Percentiles rank a stretch among this genome's conserved stretches.
Conservation (phyloP, 2,113 vertebrate genomes). For the Electrona antarctica region DNA sequence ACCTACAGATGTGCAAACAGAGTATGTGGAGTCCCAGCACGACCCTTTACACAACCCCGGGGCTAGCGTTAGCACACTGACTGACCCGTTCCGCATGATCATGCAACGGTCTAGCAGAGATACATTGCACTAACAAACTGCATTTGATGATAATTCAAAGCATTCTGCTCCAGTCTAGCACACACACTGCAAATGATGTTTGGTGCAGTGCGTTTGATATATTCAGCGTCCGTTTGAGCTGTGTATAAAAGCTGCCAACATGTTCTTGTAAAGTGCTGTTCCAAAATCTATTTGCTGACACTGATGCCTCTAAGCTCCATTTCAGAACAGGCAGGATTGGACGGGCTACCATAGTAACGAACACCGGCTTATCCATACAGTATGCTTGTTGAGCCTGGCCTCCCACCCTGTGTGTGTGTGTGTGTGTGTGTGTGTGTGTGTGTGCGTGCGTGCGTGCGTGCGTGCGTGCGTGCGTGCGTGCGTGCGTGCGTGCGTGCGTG, state of each 20-base stretch:
- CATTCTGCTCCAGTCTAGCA: neutral
- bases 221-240: slow-evolving; percentile 7
- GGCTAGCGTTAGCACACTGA: slow-evolving; percentile 25
- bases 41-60: neutral
- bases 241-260: slow-evolving; percentile 18
- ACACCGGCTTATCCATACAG: slow-evolving; percentile 30
- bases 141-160: neutral
- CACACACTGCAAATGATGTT: slow-evolving; percentile 34
- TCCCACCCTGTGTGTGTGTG: slow-evolving; percentile 12
- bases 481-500: neutral
- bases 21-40: slow-evolving; percentile 28
- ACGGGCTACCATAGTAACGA: slow-evolving; percentile 66
- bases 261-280: slow-evolving; percentile 24
- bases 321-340: slow-evolving; percentile 30
- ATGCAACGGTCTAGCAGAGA: slow-evolving; percentile 20
- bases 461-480: no score
- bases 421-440: neutral
- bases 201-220: slow-evolving; percentile 29
- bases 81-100: slow-evolving; percentile 30
- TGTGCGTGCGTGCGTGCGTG: neutral
- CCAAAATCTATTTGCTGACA: slow-evolving; percentile 33
- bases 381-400: slow-evolving; percentile 26
- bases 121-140: slow-evolving; percentile 20
- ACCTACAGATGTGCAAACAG: slow-evolving; percentile 7
- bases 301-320: slow-evolving; percentile 2